phyloP scores from a whole-genome alignment of 2,797 vertebrate genomes.

The Brachymystax lenok region DNA sequence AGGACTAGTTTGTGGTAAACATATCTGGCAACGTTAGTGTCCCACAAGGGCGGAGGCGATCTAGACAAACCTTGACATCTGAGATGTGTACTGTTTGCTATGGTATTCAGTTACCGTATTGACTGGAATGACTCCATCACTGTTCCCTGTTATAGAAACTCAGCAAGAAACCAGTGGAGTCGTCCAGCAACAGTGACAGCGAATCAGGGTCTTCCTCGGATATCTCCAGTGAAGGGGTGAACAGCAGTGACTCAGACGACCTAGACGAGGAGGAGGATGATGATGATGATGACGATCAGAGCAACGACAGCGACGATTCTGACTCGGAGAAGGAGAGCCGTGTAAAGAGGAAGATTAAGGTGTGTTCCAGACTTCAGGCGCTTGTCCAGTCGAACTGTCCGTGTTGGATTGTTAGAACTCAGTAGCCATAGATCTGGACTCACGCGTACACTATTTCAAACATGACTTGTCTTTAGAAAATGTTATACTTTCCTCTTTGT shows the following conservation, averaged over 20 bases:
- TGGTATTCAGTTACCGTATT: neutral
- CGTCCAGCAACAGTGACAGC: conserved; percentile 88
- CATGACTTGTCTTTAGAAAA: neutral
- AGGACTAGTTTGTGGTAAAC: neutral
- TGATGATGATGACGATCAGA: conserved; percentile 78
- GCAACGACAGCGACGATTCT: conserved; percentile 85
- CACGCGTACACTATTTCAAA: neutral
- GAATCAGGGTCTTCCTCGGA: conserved; percentile 89
- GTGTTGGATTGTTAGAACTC: no score
- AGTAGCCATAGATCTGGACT: neutral
- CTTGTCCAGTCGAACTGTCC: neutral
- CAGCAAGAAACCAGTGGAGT: conserved; percentile 82
- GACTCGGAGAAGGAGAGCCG: conserved; percentile 83
- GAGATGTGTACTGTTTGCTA: neutral
- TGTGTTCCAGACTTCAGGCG: conserved; percentile 29
- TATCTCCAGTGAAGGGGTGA: conserved; percentile 87
- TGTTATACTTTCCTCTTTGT: neutral
- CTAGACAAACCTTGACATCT: conserved; percentile 11
- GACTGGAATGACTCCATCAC: conserved; percentile 24
- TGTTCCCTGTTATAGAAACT: conserved; percentile 72
- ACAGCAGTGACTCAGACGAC: conserved; percentile 90
- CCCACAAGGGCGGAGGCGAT: conserved; percentile 17
- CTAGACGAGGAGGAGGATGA: conserved; percentile 86
- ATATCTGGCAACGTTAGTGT: neutral
- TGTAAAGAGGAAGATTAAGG: conserved; percentile 80